Conservation (phyloP, 2,888 invertebrate species). For the Tanytarsus gracilentus region DNA sequence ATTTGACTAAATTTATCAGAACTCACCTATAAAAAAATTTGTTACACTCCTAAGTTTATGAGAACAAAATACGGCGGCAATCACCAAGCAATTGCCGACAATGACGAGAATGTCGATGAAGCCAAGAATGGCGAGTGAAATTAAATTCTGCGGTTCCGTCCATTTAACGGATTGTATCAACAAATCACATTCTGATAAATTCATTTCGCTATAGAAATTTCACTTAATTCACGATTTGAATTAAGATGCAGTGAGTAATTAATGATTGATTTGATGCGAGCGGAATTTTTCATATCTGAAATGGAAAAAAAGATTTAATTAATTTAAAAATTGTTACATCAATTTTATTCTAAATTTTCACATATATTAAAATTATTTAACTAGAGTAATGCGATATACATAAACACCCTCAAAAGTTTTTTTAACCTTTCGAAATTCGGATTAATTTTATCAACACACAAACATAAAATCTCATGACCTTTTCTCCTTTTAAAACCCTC, state of each 20-base stretch:
- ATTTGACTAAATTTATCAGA: neutral
- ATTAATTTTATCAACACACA: too few relatives aligned
- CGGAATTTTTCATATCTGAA: constrained; percentile 17
- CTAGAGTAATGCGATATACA: neutral
- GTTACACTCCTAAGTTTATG: constrained; percentile 90
- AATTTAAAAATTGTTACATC: neutral
- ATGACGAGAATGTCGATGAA: constrained; percentile 83
- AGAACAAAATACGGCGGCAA: constrained; percentile 83
- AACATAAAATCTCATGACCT: too few relatives aligned
- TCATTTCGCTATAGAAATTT: constrained; percentile 55
- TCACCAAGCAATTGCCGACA: constrained; percentile 83
- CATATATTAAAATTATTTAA: neutral
- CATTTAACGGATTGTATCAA: constrained; percentile 71
- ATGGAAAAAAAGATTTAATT: neutral
- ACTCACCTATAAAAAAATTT: constrained; percentile 72
- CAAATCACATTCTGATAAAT: constrained; percentile 72
- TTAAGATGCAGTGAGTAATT: neutral
- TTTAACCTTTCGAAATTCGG: too few relatives aligned
- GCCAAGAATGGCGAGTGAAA: constrained; percentile 66
- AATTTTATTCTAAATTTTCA: neutral
- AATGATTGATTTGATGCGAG: neutral
- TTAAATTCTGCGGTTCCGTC: constrained; percentile 68
- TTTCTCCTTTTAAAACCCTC: too few relatives aligned
- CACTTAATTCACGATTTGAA: neutral
- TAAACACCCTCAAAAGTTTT: too few relatives aligned